These are phyloP conservation scores for Steatornis caripensis DNA, from an alignment of 2,113 vertebrate species.

Conservation along the genomic window DNA sequence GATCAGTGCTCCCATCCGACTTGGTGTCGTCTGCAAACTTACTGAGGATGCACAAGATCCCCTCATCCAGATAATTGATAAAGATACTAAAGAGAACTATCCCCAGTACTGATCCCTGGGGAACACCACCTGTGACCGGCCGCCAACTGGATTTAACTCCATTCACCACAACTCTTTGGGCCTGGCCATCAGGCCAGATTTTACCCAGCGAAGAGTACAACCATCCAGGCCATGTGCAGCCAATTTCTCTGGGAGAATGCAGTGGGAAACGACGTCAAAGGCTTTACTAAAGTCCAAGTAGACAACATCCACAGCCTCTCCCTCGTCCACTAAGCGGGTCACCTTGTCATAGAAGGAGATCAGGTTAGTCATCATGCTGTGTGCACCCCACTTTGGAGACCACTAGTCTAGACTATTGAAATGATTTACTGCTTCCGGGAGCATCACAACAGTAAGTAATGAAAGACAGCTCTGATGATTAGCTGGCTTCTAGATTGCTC, in stretches of 20 bases:
- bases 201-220: rapidly evolving
- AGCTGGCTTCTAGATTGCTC: neutral
- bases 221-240: neutral
- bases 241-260: neutral
- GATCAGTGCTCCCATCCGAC: neutral
- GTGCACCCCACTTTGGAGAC: neutral
- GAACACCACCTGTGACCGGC: no score
- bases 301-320: neutral
- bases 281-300: neutral
- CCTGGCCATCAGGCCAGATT: neutral
- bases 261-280: neutral
- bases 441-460: neutral
- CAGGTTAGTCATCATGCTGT: neutral
- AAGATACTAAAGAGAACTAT: neutral
- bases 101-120: neutral
- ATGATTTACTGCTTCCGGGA: neutral
- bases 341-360: neutral
- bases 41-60: neutral
- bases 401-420: neutral
- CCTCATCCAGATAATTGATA: neutral
- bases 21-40: neutral
- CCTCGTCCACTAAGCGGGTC: neutral
- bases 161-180: neutral
- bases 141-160: neutral
- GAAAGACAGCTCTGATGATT: neutral